Percentiles rank a stretch among this genome's conserved stretches.
These are phyloP conservation scores for Heliconius nattereri DNA, from an alignment of 1,140 invertebrate genomes.

Conservation along the genomic window DNA sequence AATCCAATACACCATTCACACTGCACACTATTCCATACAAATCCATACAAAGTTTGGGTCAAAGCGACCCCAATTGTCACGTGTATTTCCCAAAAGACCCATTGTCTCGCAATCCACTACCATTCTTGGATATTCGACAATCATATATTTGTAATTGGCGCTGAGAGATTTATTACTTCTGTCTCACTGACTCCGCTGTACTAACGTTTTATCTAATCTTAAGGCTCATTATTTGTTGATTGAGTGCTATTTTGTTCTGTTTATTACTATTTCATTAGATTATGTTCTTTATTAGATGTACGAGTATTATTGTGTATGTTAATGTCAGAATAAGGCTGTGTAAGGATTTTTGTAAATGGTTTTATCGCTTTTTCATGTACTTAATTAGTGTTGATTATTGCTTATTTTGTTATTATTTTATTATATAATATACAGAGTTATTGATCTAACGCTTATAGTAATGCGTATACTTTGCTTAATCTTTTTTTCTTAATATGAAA, in stretches of 20 bases:
- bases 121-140: slow-evolving; percentile 46
- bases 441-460: too few relatives aligned
- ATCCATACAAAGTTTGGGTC: slow-evolving; percentile 20
- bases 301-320: slow-evolving; percentile 18
- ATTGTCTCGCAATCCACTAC: slow-evolving; percentile 40
- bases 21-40: neutral
- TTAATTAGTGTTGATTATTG: neutral
- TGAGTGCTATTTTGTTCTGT: slow-evolving; percentile 35
- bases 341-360: neutral
- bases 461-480: too few relatives aligned
- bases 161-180: slow-evolving; percentile 47
- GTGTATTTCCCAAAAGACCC: slow-evolving; percentile 48
- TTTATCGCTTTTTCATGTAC: neutral
- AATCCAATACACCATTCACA: neutral
- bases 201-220: slow-evolving; percentile 49
- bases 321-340: neutral
- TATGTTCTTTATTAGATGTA: slow-evolving; percentile 25
- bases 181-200: slow-evolving; percentile 44
- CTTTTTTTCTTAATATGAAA: too few relatives aligned
- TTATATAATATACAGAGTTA: too few relatives aligned
- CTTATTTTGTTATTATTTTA: too few relatives aligned
- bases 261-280: slow-evolving; percentile 33
- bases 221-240: slow-evolving; percentile 48
- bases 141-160: slow-evolving; percentile 51
- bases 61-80: slow-evolving; percentile 42